Base-by-base conservation (phyloP, 2,797 vertebrate species). In the Clarias fuscus region DNA sequence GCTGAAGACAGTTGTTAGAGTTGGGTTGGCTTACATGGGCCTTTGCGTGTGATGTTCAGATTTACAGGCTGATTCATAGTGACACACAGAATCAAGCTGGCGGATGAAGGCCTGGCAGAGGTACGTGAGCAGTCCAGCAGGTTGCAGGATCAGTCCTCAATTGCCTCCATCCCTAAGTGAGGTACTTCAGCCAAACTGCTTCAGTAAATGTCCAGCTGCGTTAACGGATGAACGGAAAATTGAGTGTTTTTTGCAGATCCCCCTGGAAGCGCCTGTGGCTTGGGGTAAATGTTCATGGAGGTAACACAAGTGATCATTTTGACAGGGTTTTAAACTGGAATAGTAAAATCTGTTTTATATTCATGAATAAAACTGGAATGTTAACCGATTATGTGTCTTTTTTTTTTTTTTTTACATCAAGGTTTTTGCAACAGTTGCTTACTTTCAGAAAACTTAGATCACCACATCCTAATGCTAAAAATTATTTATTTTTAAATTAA, bases 141-240 rank as follows among this genome's bases (percentile, higher is more conserved):
- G 87, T 78, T 82, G 83, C 80, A 85, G 77, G 64, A 76, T 20
- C 71, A 80, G 48, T 73, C 73, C 82, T 87, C 75, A 62, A 85
- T 80, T 86, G 86, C 79, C 72, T 87, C 37, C 72, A 81, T 86
- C 89, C 88, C 86, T 88, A 59, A 67, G 88, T 88, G 90, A 91
- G 87, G 86, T 88, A 89, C 80, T 84, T 89, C 84, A 89, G 89
- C 85, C 27, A 86, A 91, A 83, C 82, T 87, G 88, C 82, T 91
- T 37, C 85, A 87, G 84, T 37, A 82, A 86, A 91, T 88, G 88
- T 91, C 94, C 93, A 91, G 93, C 94, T 92, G 94, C 89, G 94
- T 93, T 94, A 94, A 94, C 93, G 92, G 92, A 94, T 37, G 86
- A 90, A 91, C 86, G 89, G 89, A 88, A 88, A 92, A 88, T 84